These are phyloP conservation scores for Caradrina clavipalpis DNA, from an alignment of 2,888 invertebrate genomes.

Conservation along the genomic window DNA sequence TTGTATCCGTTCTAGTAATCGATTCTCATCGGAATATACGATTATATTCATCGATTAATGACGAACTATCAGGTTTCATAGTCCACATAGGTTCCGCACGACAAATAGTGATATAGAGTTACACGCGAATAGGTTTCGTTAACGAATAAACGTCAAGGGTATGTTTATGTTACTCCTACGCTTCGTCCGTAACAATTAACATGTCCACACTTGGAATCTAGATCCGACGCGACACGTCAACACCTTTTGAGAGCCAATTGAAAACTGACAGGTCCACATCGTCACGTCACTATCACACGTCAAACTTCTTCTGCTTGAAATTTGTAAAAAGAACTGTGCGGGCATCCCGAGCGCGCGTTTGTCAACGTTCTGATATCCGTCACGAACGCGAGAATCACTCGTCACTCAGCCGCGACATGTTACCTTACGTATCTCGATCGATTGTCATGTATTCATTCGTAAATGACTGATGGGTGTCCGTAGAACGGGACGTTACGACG, in stretches of 20 bases:
- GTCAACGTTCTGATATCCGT: conserved; percentile 82
- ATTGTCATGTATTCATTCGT: conserved; percentile 85
- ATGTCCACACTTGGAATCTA: conserved; percentile 82
- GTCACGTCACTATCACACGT: conserved; percentile 81
- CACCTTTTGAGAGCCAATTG: conserved; percentile 85
- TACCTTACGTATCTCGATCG: conserved; percentile 82
- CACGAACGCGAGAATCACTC: conserved; percentile 83
- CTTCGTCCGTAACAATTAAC: conserved; percentile 83
- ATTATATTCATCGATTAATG: conserved; percentile 60
- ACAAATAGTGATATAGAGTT: conserved; percentile 47
- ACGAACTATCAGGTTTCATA: conserved; percentile 53
- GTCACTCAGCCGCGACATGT: conserved; percentile 77
- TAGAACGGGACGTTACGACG: conserved; percentile 78
- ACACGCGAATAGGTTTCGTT: conserved; percentile 52
- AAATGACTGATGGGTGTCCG: conserved; percentile 85
- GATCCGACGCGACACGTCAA: conserved; percentile 84
- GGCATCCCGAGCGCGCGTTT: conserved; percentile 68
- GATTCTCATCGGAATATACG: conserved; percentile 63
- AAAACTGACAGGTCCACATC: conserved; percentile 85
- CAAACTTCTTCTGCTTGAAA: conserved; percentile 77
- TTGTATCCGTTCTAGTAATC: conserved; percentile 61
- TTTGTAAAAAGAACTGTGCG: conserved; percentile 76
- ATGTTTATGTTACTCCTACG: conserved; percentile 72
- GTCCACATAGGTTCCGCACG: conserved; percentile 19
- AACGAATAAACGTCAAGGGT: conserved; percentile 49